Conservation (phyloP, 2,888 invertebrate species). For the Calameuta pallipes region DNA sequence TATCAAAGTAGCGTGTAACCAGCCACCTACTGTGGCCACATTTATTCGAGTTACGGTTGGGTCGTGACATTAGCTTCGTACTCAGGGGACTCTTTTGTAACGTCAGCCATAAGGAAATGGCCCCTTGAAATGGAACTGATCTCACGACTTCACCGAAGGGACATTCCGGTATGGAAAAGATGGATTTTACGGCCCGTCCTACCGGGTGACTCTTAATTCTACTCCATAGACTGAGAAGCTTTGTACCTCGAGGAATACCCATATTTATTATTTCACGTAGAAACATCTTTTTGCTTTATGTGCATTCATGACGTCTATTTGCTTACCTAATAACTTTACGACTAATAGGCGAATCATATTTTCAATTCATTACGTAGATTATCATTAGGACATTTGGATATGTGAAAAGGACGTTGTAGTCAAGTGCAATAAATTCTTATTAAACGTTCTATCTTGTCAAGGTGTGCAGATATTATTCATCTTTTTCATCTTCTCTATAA, state of each 20-base stretch:
- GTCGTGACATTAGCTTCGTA: not conserved
- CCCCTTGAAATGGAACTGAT: not conserved
- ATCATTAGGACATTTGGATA: not conserved
- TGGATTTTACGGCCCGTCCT: not conserved
- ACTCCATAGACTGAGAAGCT: not conserved
- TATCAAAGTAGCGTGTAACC: not conserved
- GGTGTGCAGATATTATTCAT: not conserved
- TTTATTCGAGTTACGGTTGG: not conserved
- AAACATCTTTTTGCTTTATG: not conserved
- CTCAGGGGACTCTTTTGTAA: not conserved
- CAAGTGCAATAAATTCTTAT: not conserved
- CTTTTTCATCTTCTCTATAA: not conserved
- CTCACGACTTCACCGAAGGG: not conserved
- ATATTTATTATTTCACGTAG: not conserved
- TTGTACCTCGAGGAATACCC: not conserved
- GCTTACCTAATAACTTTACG: not conserved
- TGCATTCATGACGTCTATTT: not conserved
- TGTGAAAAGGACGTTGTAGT: not conserved
- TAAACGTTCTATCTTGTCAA: not conserved
- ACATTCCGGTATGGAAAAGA: not conserved
- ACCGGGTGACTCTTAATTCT: not conserved
- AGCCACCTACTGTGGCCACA: not conserved
- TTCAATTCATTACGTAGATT: not conserved
- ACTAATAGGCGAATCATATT: not conserved
- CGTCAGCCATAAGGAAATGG: not conserved